Base-by-base conservation (phyloP, 2,888 invertebrate genomes). In the Ophion obscuratus region DNA sequence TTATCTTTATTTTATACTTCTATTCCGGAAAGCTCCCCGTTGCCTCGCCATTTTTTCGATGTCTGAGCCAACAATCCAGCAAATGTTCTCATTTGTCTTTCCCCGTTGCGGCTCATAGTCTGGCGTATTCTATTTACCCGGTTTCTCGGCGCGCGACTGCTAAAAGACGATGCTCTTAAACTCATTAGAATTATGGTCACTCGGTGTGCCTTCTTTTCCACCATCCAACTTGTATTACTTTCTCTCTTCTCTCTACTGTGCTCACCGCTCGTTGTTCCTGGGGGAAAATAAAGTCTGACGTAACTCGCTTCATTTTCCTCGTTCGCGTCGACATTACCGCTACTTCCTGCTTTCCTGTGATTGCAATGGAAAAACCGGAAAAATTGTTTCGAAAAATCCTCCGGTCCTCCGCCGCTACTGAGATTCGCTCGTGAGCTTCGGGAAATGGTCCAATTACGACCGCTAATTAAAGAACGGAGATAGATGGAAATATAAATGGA, bases 141-240 rank as follows among this genome's bases (percentile, higher is more conserved):
- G 68, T 85, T 68, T 80, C 83, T 80, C 68, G 76, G 66, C 70
- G 57, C 67, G 59, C 66, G 79, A 76, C 80, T 85, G 67, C 70
- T 53, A 80, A 47, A 83, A 80, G 85, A 85, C 76, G 79, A 57
- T 62, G 76, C 80, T 80, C 83, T 83, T 83, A 85, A 85, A 85
- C 83, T 85, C 85, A 83, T 85, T 85, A 85, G 85, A 85, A 85
- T 85, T 80, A 85, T 85, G 70, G 77, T 66, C 61, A 57, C 81
- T 75, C 59, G 53, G 31, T 71, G 66, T 57, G 44, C 75, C 75
- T 75, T 83, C 79, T 67, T 57, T 71, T 36, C 61, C 47, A 44
- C 57, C 31, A 31, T 61, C 71, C 44, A 20, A 44, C 61, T 70
- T 44, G 61, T 61, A 70, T 70, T 78, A 62, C 47, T 53, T 36